Evolutionary conservation across 1,140 invertebrate genomes (phyloP).

Genomic region (Eufriesea mexicana): DNA sequence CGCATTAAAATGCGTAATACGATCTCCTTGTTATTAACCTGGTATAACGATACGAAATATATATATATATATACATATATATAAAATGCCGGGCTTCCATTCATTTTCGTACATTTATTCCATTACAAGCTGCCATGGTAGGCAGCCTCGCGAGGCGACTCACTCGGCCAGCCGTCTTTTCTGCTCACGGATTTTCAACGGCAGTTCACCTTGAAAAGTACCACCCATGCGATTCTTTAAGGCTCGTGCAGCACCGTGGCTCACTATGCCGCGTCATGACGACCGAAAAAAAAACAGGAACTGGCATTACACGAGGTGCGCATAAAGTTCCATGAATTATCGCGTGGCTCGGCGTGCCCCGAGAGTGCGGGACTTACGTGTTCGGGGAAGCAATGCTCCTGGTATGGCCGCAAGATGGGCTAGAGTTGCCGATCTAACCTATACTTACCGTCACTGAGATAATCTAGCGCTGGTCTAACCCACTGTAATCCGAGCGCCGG

Average conservation of each 20-base stretch:
- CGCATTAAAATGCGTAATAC: background rate
- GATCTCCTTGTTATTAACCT: background rate
- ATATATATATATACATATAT: background rate
- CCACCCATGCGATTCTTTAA: constrained; percentile 26
- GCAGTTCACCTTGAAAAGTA: constrained; percentile 48
- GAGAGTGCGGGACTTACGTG: constrained; percentile 63
- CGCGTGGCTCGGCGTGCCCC: constrained; percentile 63
- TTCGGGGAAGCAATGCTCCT: constrained; percentile 69
- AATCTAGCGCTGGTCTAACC: constrained; percentile 70
- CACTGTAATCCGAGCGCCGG: constrained; percentile 63
- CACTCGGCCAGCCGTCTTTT: background rate
- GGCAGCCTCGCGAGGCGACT: background rate
- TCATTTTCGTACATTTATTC: background rate
- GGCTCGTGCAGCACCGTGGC: constrained; percentile 26
- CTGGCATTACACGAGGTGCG: constrained; percentile 70
- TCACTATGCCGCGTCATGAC: constrained; percentile 35
- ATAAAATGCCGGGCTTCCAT: background rate
- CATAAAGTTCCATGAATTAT: constrained; percentile 74
- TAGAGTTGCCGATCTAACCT: constrained; percentile 68
- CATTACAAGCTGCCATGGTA: background rate
- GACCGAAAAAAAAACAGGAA: constrained; percentile 43
- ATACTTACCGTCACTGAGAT: constrained; percentile 76
- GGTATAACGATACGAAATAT: background rate
- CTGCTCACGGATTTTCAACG: constrained; percentile 46
- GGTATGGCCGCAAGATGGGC: constrained; percentile 65